Conservation (phyloP, 92 coral and sea anemone species). For the Heteractis magnifica region DNA sequence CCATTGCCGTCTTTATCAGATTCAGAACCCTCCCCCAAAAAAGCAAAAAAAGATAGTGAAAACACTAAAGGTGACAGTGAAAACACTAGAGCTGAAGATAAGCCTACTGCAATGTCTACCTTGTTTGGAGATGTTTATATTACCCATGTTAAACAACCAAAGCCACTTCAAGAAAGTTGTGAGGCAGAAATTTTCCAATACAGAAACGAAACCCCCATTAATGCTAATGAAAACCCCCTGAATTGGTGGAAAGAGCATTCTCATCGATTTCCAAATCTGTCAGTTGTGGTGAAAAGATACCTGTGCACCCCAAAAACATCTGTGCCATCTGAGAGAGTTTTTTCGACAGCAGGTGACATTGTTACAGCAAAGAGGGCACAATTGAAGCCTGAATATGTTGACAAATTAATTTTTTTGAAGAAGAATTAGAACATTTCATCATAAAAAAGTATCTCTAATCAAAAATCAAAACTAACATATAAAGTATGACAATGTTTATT, state of each 20-base stretch:
- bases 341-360: slow-evolving; percentile 37
- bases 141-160: slow-evolving; percentile 29
- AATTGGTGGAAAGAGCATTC: slow-evolving; percentile 32
- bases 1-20: slow-evolving; percentile 1
- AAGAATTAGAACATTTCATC: slow-evolving; percentile 46
- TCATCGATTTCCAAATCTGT: slow-evolving; percentile 31
- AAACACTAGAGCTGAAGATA: neutral
- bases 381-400: slow-evolving; percentile 37
- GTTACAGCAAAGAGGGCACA: neutral
- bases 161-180: slow-evolving; percentile 19
- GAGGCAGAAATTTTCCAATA: slow-evolving; percentile 44
- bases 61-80: neutral
- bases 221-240: slow-evolving; percentile 39
- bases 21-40: slow-evolving; percentile 9
- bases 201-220: slow-evolving; percentile 37
- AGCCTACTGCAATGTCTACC: slow-evolving; percentile 44
- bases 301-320: slow-evolving; percentile 40
- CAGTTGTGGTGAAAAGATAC: slow-evolving; percentile 41
- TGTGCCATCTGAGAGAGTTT: slow-evolving; percentile 37
- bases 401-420: slow-evolving; percentile 36
- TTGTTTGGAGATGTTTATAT: slow-evolving; percentile 38
- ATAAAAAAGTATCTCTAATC: slow-evolving; percentile 4
- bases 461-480: neutral
- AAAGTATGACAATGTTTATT: neutral
- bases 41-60: neutral